Conservation (phyloP, 1,140 invertebrate species). For the Drosophila persimilis region DNA sequence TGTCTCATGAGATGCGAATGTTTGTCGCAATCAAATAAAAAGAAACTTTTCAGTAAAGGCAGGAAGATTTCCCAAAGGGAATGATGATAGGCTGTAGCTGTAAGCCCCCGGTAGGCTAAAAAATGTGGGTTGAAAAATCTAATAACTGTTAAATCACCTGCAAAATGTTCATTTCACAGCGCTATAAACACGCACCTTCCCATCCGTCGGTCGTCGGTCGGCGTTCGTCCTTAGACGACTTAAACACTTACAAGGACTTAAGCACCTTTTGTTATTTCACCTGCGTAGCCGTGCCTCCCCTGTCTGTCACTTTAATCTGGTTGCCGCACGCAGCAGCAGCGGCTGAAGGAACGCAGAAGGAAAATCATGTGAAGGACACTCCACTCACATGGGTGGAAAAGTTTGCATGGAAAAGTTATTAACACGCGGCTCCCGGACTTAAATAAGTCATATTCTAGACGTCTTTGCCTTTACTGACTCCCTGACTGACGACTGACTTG, state of each 20-base stretch:
- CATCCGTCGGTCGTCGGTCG: slow-evolving; percentile 6
- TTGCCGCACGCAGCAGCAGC: slow-evolving; percentile 54
- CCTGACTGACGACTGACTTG: slow-evolving; percentile 38
- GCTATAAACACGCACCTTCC: slow-evolving; percentile 62
- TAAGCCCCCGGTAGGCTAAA: slow-evolving; percentile 28
- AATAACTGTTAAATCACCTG: slow-evolving; percentile 82
- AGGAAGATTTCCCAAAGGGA: slow-evolving; percentile 35
- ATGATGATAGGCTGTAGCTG: background rate
- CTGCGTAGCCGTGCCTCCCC: slow-evolving; percentile 52
- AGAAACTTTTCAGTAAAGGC: slow-evolving; percentile 49
- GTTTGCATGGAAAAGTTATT: slow-evolving; percentile 75
- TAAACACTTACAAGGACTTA: slow-evolving; percentile 81
- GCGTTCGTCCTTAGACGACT: slow-evolving; percentile 60
- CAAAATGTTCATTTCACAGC: slow-evolving; percentile 81
- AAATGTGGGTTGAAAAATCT: slow-evolving; percentile 58
- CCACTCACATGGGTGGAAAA: slow-evolving; percentile 27
- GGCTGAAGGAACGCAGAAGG: slow-evolving; percentile 5
- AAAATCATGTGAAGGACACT: slow-evolving; percentile 61
- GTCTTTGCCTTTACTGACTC: slow-evolving; percentile 26
- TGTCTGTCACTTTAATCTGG: slow-evolving; percentile 78
- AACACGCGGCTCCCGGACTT: slow-evolving; percentile 66
- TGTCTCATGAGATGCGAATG: slow-evolving; percentile 33
- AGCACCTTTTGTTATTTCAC: slow-evolving; percentile 71
- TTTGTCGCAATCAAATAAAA: slow-evolving; percentile 77
- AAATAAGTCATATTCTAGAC: slow-evolving; percentile 65